These are phyloP conservation scores for Prietella phreatophila DNA, from an alignment of 2,113 vertebrate species.

Conservation along the genomic window DNA sequence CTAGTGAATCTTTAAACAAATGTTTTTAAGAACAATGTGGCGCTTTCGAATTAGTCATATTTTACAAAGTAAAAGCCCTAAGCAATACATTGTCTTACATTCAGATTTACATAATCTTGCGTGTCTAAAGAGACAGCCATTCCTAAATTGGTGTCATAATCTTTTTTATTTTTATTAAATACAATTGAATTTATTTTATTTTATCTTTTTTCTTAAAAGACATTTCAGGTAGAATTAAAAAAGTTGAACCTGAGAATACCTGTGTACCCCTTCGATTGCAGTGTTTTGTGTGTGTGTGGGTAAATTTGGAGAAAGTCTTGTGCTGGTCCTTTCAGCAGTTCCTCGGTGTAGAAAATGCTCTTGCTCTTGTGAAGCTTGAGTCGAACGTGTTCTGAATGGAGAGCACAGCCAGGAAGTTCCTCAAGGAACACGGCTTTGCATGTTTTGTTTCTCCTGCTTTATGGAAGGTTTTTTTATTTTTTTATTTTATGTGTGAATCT, in stretches of 20 bases:
- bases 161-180: not conserved
- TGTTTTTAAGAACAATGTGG: not conserved
- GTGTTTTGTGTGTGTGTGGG: not conserved
- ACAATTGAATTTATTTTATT: not conserved
- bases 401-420: not conserved
- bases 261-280: not conserved
- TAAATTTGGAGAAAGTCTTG: not conserved
- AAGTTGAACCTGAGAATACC: not conserved
- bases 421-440: not conserved
- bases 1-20: not conserved
- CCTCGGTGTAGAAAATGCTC: conserved; percentile 1
- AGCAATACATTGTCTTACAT: not conserved
- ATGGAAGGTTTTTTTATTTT: not conserved
- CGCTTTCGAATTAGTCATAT: not conserved
- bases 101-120: not conserved
- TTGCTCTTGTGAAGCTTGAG: not conserved
- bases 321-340: not conserved
- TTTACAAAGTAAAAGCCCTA: not conserved
- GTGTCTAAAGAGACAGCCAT: not conserved
- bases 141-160: not conserved
- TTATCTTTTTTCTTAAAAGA: not conserved
- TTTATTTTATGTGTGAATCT: not conserved
- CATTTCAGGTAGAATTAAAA: not conserved
- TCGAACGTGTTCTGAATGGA: conserved; percentile 33
- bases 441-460: not conserved